phyloP scores from a whole-genome alignment of 2,113 vertebrate species.

The Grammomys surdaster region DNA sequence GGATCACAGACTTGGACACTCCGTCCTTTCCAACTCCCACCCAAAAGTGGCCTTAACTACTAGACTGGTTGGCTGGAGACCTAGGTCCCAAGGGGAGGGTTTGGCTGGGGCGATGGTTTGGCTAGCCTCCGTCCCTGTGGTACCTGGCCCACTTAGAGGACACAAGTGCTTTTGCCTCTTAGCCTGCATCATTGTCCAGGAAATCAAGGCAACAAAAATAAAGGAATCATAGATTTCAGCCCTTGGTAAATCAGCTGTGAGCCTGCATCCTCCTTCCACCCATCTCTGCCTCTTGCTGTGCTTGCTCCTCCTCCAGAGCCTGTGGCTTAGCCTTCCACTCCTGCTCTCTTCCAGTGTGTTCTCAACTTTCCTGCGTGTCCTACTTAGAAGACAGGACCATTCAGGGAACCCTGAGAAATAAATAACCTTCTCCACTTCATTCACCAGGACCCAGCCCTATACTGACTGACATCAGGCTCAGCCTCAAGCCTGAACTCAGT shows the following conservation, averaged over 20 bases:
- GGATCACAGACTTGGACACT: constrained; percentile 42
- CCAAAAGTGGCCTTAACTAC: constrained; percentile 66
- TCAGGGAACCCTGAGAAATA: constrained; percentile 15
- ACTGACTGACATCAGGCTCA: background rate
- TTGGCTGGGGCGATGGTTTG: constrained; percentile 33
- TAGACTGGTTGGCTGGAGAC: constrained; percentile 6
- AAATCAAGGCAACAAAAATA: constrained; percentile 66
- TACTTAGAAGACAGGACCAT: background rate
- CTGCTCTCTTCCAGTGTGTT: background rate
- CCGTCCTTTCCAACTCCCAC: constrained; percentile 36
- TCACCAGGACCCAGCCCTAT: background rate
- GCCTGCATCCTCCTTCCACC: background rate
- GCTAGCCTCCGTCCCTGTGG: background rate
- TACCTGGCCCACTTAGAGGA: constrained; percentile 40
- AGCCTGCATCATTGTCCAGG: constrained; percentile 43
- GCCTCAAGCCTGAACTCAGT: background rate
- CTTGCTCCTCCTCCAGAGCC: background rate
- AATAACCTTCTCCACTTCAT: background rate
- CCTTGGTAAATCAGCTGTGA: constrained; percentile 52
- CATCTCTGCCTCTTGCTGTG: background rate
- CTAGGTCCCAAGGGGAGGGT: background rate
- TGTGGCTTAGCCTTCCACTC: background rate
- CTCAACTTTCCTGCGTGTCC: too few relatives aligned
- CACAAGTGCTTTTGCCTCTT: constrained; percentile 50
- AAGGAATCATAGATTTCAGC: constrained; percentile 61